These are phyloP conservation scores for Phylloscopus trochiloides DNA, from an alignment of 2,113 vertebrate genomes.

Conservation along the genomic window DNA sequence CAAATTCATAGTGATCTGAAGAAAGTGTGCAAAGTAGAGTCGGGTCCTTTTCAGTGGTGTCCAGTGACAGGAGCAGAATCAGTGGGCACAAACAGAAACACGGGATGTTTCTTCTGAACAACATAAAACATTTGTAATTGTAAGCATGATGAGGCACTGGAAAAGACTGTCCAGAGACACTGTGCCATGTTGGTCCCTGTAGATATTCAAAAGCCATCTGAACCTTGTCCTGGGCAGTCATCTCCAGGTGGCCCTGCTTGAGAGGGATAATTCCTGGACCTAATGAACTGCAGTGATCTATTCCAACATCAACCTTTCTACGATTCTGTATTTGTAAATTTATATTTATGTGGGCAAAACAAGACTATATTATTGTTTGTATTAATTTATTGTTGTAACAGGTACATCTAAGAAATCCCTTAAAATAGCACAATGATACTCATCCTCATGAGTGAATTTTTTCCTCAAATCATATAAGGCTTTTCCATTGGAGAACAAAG, in stretches of 20 bases:
- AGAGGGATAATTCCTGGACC: neutral
- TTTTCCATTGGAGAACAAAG: neutral
- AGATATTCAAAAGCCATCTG: neutral
- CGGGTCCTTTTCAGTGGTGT: neutral
- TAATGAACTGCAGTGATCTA: neutral
- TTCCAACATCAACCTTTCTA: neutral
- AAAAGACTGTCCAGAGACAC: neutral
- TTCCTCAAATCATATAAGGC: neutral
- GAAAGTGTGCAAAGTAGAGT: neutral
- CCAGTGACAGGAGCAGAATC: neutral
- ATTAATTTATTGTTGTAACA: neutral
- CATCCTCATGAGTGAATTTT: neutral
- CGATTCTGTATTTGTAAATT: neutral
- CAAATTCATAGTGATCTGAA: neutral
- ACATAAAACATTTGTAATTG: neutral
- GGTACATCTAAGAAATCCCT: neutral
- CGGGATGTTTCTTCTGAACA: neutral
- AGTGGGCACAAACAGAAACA: neutral
- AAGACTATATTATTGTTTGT: neutral
- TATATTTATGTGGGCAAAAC: neutral
- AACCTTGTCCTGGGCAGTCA: too few species aligned
- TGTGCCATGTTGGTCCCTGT: neutral
- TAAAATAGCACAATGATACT: rapidly evolving
- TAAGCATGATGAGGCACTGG: rapidly evolving
- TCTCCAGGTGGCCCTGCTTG: neutral